phyloP scores from a whole-genome alignment of 2,113 vertebrate species.

The Stictonetta naevosa region DNA sequence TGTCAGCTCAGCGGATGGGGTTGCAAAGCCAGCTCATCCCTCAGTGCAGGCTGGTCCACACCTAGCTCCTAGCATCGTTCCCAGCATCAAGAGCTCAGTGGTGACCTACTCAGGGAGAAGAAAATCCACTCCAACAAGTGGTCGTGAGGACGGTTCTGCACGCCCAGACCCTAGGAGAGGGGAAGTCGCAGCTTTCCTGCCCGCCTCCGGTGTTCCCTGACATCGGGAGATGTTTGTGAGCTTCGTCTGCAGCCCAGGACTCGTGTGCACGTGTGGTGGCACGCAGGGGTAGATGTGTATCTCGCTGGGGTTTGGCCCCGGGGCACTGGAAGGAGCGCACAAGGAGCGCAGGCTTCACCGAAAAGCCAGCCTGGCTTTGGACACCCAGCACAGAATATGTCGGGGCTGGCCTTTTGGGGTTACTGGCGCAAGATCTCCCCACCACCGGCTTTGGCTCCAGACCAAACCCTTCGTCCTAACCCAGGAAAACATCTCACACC shows the following conservation, averaged over 20 bases:
- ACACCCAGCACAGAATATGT: background rate
- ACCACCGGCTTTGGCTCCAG: background rate
- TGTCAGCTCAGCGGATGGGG: background rate
- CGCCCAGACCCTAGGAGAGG: background rate
- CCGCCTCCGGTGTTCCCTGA: background rate
- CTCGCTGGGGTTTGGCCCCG: background rate
- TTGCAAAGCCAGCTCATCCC: background rate
- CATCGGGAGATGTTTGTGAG: background rate
- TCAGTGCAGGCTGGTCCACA: background rate
- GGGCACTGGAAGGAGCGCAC: background rate
- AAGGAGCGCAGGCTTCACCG: background rate
- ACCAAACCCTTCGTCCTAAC: background rate
- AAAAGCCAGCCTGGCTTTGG: background rate
- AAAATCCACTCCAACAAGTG: background rate
- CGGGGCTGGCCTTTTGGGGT: background rate
- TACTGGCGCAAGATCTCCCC: background rate
- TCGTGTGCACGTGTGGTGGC: background rate
- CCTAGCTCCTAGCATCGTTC: background rate
- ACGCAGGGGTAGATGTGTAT: background rate
- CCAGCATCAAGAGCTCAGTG: fast-evolving
- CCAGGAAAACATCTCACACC: background rate
- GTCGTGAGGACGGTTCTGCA: fast-evolving
- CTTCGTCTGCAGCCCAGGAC: background rate
- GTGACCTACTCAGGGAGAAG: background rate
- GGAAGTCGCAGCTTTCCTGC: fast-evolving